Evolutionary conservation across 2,797 vertebrate species (phyloP).

Genomic region (Poeciliopsis paucimaculata): DNA sequence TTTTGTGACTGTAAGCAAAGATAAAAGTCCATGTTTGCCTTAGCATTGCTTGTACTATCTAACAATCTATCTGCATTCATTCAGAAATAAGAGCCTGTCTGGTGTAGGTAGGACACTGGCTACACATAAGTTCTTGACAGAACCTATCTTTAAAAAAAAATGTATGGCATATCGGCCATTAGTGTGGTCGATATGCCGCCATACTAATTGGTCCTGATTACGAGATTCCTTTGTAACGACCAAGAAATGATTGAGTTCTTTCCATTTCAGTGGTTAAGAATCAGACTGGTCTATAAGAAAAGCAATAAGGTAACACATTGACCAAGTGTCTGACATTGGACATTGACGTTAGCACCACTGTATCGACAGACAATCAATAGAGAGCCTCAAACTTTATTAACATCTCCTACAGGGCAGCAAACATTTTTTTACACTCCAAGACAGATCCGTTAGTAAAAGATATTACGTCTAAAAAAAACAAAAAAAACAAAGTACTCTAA

Average conservation of each 20-base stretch:
- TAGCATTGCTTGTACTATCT: neutral
- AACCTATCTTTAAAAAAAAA: neutral
- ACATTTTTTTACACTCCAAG: conserved; percentile 54
- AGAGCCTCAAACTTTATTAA: conserved; percentile 70
- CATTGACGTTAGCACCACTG: conserved; percentile 46
- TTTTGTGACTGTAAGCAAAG: neutral
- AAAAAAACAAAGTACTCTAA: conserved; percentile 2
- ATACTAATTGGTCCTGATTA: neutral
- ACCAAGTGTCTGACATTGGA: conserved; percentile 48
- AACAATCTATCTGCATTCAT: neutral
- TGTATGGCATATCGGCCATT: no score
- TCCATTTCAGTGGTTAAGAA: neutral
- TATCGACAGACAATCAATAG: conserved; percentile 70
- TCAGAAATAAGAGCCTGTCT: neutral
- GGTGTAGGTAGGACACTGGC: neutral
- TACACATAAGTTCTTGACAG: neutral
- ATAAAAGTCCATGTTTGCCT: neutral
- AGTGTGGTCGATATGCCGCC: neutral
- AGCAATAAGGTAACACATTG: conserved; percentile 31
- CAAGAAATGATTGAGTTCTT: neutral
- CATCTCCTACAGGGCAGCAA: conserved; percentile 59
- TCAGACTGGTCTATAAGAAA: conserved; percentile 26
- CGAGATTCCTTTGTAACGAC: neutral
- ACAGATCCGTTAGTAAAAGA: conserved; percentile 18
- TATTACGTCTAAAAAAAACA: neutral